These are phyloP conservation scores for Drosophila dunni DNA, from an alignment of 1,140 invertebrate species.

Conservation along the genomic window DNA sequence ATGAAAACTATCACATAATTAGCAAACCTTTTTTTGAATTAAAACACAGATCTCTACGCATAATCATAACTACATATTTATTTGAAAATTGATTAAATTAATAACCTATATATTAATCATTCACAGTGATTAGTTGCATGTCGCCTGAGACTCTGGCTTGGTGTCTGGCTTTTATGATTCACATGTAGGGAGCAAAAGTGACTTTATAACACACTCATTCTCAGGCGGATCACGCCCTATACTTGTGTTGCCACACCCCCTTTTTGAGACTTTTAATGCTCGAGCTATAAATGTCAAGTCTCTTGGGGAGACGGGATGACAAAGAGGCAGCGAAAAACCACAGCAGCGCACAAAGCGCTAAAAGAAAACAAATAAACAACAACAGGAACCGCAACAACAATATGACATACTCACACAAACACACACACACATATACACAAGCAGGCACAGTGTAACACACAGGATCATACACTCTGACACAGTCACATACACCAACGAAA, in stretches of 20 bases:
- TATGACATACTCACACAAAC: slow-evolving; percentile 46
- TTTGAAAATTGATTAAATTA: neutral
- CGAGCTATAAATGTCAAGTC: slow-evolving; percentile 56
- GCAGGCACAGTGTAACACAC: neutral
- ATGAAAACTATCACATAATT: neutral
- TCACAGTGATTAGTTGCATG: slow-evolving; percentile 31
- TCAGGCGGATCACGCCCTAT: slow-evolving; percentile 7
- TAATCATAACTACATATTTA: neutral
- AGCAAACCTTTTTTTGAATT: neutral
- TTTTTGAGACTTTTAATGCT: slow-evolving; percentile 45
- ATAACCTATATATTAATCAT: slow-evolving; percentile 18
- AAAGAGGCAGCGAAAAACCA: slow-evolving; percentile 58
- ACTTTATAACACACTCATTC: slow-evolving; percentile 41
- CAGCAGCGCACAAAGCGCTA: slow-evolving; percentile 49
- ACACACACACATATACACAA: slow-evolving; percentile 26
- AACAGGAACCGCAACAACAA: slow-evolving; percentile 31
- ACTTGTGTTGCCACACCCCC: slow-evolving; percentile 14
- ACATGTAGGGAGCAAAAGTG: slow-evolving; percentile 35
- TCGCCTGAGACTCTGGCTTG: neutral
- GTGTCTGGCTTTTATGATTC: slow-evolving; percentile 31
- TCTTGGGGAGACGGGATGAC: slow-evolving; percentile 27
- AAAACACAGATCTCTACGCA: too few relatives aligned
- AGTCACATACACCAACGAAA: slow-evolving; percentile 28
- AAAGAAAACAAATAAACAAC: slow-evolving; percentile 54
- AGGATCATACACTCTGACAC: slow-evolving; percentile 19